Evolutionary conservation across 1,140 invertebrate genomes (phyloP).

Genomic region (Lysiphlebus fabarum): DNA sequence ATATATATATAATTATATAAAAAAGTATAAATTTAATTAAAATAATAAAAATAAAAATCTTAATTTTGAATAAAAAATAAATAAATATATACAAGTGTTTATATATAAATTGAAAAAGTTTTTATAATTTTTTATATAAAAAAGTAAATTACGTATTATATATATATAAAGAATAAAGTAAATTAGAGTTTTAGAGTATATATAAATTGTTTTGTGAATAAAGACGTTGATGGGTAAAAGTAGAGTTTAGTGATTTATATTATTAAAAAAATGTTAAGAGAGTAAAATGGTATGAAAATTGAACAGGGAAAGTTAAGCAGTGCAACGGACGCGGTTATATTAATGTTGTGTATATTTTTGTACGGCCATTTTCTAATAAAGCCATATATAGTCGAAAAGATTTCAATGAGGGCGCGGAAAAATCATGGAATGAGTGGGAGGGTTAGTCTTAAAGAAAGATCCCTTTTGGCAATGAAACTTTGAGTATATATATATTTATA

Average conservation of each 20-base stretch:
- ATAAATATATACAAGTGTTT: background rate
- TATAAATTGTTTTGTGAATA: no score
- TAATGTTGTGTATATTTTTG: slow-evolving; percentile 47
- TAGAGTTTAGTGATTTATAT: no score
- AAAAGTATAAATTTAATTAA: background rate
- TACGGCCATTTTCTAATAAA: slow-evolving; percentile 53
- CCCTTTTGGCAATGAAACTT: slow-evolving; percentile 24
- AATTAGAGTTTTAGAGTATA: no score
- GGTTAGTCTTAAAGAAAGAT: slow-evolving; percentile 47
- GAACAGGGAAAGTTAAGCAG: slow-evolving; percentile 4
- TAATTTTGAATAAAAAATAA: no score
- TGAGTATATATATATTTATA: slow-evolving; percentile 10
- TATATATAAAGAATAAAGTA: no score
- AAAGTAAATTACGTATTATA: no score
- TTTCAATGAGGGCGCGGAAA: slow-evolving; percentile 29
- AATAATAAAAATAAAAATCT: background rate
- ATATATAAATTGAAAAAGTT: no score
- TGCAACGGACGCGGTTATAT: slow-evolving; percentile 30
- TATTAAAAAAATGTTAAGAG: background rate
- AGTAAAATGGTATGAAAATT: background rate
- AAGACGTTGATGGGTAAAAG: no score
- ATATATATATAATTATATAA: background rate
- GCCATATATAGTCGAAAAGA: slow-evolving; percentile 35
- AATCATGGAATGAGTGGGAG: slow-evolving; percentile 32
- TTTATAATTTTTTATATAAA: no score